Base-by-base conservation (phyloP, 53 echinoderm and acorn worm species). In the Holothuria scabra region DNA sequence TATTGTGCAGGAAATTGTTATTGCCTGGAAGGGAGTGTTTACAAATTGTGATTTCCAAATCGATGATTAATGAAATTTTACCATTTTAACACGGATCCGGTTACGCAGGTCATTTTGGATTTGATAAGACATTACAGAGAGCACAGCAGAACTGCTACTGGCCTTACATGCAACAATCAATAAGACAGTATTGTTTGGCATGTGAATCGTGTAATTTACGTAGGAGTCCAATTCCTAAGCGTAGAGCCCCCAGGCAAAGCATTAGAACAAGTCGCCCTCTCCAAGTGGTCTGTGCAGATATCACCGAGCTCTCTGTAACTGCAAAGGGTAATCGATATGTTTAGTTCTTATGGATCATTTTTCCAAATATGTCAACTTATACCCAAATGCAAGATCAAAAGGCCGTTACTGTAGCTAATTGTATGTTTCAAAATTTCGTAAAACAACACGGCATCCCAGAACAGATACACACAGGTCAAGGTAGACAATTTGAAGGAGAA, bases 301-400 rank as follows among this genome's bases (percentile, higher is more conserved):
- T 93, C 8, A 86, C 89, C 0, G 90, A 87, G 32, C 34, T 93
- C 18, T 87, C 93, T 3, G 7, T 90, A 18, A 84, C 87, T 3
- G 4, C 52, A 0, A 44, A 85, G 8, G 89, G 93, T 5, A 80
- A 93, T 46, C 37, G 83, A 0, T 93, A 93, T 32, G 65, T 13
- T 58, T 93, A 0, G 93, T 93, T 0, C 80, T 93, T 0, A 86
- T 76, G 75, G 92, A 92, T 56, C 86, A 92, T 31, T 92, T 85
- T 21, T 82, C 92, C 0, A 92, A 91, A 35, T 88, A 91, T 75
- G 79, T 91, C 1, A 85, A 85, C 29, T 33, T 91, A 0, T 92
- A 82, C 28, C 49, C 92, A n/a, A 0, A 55, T 92, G 68, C 22
- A 4, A 10, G 89, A 89, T n/a, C 88, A 88, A 35, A 89, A 59